A percentile compares a stretch with the other conserved stretches of the same genome.
Evolutionary conservation across 2,888 invertebrate genomes (phyloP).

Genomic region (Gortyna flavago): DNA sequence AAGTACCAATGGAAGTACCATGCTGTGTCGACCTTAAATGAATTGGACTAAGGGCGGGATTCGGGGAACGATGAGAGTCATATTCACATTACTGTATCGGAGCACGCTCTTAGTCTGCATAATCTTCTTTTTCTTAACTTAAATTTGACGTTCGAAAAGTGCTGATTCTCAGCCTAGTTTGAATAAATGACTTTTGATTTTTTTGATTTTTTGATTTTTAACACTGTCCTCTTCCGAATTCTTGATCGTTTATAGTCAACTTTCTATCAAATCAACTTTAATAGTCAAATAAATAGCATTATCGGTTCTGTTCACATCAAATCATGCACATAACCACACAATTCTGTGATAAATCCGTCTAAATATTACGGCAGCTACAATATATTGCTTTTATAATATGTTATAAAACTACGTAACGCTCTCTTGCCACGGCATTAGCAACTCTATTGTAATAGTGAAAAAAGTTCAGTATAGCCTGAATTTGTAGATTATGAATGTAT

Average conservation of each 20-base stretch:
- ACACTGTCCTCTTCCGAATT: neutral
- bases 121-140: no score
- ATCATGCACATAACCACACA: constrained; percentile 18
- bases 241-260: neutral
- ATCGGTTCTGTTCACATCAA: neutral
- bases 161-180: no score
- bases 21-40: neutral
- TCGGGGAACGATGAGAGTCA: neutral
- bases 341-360: constrained; percentile 33
- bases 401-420: constrained; percentile 16
- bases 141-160: no score
- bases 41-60: no score
- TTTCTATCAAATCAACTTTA: neutral
- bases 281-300: neutral
- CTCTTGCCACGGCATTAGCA: neutral
- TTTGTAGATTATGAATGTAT: neutral
- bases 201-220: no score
- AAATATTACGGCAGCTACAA: constrained; percentile 17
- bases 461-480: neutral
- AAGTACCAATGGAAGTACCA: no score
- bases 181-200: no score
- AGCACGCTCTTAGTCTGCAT: neutral
- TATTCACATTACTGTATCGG: neutral
- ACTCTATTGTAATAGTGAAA: neutral
- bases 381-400: constrained; percentile 28